Base-by-base conservation (phyloP, 2,888 invertebrate genomes). In the Rhagium mordax region DNA sequence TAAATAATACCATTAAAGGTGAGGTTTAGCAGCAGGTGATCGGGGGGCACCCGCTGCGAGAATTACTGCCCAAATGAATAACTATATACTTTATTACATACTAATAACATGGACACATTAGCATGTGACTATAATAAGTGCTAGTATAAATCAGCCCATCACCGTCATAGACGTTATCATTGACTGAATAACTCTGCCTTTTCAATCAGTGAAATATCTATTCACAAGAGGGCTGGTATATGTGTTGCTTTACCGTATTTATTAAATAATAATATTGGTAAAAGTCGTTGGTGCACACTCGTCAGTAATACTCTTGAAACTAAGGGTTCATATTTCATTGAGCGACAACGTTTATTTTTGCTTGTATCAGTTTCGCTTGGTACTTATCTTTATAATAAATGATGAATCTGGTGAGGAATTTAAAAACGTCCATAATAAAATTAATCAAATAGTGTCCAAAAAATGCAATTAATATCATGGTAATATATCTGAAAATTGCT, bases 1-100 rank as follows among this genome's bases (percentile, higher is more conserved):
- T 88, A 89, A 88, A 88, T 88, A 88, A 88, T 86, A 84, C 87
- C 87, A 88, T 88, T 88, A 88, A 88, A 88, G 88, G 88, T 88
- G 88, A 88, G 88, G 87, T 87, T 85, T 84, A 86, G 83, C 88
- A 87, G 88, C 87, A 81, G 87, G 88, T 80, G 85, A 83, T 82
- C 86, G 79, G 78, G 77, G 78, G 84, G 82, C 83, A 83, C 88
- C 88, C 82, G 84, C 85, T 64, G 88, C 76, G 88, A 88, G 88
- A 88, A 87, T 88, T 88, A 88, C 88, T 87, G 87, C 87, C 86
- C 84, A 84, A 87, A 87, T 87, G 87, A 87, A 88, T 88, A 87
- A 87, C 87, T 87, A 87, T 87, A 87, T 88, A 87, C 87, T 88
- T 88, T 88, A 88, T 88, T 88, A 87, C 87, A 87, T 87, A 87